Percentiles rank a stretch among this genome's conserved stretches.
These are phyloP conservation scores for Campaea margaritaria DNA, from an alignment of 2,888 invertebrate genomes.

Conservation along the genomic window DNA sequence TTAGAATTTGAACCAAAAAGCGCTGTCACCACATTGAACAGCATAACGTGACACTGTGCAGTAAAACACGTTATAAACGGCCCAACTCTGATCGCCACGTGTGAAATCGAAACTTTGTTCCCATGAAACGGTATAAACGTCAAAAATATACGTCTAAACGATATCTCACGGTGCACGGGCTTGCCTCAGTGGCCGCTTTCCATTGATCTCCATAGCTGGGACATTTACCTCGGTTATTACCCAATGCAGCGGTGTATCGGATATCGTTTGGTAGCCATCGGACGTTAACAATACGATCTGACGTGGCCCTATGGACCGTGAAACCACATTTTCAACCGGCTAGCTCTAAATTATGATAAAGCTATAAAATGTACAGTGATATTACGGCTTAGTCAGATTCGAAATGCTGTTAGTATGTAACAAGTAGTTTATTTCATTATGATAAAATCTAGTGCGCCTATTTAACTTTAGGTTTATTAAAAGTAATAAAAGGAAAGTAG, in stretches of 20 bases:
- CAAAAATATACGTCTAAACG: slow-evolving; percentile 60
- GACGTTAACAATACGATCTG: slow-evolving; percentile 58
- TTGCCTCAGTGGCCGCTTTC: slow-evolving; percentile 74
- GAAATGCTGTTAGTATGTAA: neutral
- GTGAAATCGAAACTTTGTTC: slow-evolving; percentile 68
- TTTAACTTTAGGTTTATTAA: neutral
- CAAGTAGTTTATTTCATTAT: neutral
- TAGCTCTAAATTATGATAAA: slow-evolving; percentile 31
- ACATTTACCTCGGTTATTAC: slow-evolving; percentile 47
- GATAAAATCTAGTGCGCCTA: neutral
- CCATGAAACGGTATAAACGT: slow-evolving; percentile 68
- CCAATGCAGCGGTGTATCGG: slow-evolving; percentile 62
- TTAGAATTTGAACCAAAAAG: slow-evolving; percentile 34
- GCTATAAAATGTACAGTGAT: slow-evolving; percentile 5
- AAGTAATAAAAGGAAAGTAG: too few relatives aligned
- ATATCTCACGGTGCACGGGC: slow-evolving; percentile 67
- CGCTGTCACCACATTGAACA: slow-evolving; percentile 44
- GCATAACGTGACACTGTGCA: slow-evolving; percentile 58
- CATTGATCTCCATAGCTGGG: slow-evolving; percentile 58
- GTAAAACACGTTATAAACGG: slow-evolving; percentile 55
- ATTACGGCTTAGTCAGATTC: neutral
- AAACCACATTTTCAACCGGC: slow-evolving; percentile 60
- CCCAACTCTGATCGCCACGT: slow-evolving; percentile 60
- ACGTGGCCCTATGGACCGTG: slow-evolving; percentile 68
- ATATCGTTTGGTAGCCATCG: slow-evolving; percentile 56